These are phyloP conservation scores for Athalia circularis DNA, from an alignment of 2,888 invertebrate species.

Conservation along the genomic window DNA sequence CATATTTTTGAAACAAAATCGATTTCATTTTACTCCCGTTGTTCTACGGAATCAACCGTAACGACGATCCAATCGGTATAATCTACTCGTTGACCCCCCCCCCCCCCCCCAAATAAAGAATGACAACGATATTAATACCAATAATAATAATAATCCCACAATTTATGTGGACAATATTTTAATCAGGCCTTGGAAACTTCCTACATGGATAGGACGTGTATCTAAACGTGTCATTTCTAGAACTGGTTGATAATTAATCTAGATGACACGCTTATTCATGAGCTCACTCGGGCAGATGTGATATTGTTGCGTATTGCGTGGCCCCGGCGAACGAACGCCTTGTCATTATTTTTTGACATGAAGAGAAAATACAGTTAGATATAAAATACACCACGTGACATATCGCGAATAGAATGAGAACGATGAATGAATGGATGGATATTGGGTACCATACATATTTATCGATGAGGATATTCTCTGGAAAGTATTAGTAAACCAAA, in stretches of 20 bases:
- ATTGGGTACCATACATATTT: neutral
- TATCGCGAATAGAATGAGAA: neutral
- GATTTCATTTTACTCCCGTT: no score
- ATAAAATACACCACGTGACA: neutral
- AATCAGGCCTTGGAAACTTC: neutral
- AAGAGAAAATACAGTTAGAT: slow-evolving; percentile 4
- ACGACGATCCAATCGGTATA: no score
- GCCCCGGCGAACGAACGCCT: slow-evolving; percentile 18
- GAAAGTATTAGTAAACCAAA: neutral
- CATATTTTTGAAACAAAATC: no score
- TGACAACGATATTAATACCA: no score
- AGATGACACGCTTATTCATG: slow-evolving; percentile 32
- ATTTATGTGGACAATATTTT: no score
- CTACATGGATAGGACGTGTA: neutral
- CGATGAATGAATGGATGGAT: neutral
- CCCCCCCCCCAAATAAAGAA: no score
- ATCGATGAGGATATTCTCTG: slow-evolving; percentile 9
- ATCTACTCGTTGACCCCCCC: no score
- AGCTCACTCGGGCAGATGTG: slow-evolving; percentile 7
- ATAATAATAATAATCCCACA: no score
- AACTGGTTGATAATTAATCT: slow-evolving; percentile 37
- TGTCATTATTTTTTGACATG: slow-evolving; percentile 10
- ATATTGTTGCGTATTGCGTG: slow-evolving; percentile 1
- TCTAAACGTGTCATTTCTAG: neutral
- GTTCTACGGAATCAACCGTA: no score